Percentiles rank a stretch among this genome's conserved stretches.
These are phyloP conservation scores for Gadus macrocephalus DNA, from an alignment of 2,113 vertebrate genomes.

Conservation along the genomic window DNA sequence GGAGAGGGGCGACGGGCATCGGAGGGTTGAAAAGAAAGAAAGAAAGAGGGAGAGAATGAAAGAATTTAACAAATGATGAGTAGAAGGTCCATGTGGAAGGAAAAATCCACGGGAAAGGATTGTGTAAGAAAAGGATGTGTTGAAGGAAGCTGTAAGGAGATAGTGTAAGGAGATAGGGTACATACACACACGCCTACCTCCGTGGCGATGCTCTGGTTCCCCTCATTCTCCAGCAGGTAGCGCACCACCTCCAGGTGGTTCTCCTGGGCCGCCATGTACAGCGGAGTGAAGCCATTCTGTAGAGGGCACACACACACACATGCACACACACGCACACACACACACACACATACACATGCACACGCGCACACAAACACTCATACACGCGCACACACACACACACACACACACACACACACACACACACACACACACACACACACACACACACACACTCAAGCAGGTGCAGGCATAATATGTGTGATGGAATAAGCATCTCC, in stretches of 20 bases:
- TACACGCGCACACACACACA: neutral
- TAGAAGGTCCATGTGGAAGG: no score
- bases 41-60: constrained; percentile 1
- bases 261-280: constrained; percentile 98
- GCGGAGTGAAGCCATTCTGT: constrained; percentile 97
- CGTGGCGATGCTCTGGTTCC: constrained; percentile 97
- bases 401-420: neutral
- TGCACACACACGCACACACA: no score
- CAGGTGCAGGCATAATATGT: neutral
- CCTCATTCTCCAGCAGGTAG: constrained; percentile 92
- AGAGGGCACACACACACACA: constrained; percentile 4
- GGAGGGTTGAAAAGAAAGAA: neutral
- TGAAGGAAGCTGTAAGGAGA: no score
- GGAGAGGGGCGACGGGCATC: neutral
- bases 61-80: no score
- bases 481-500: no score
- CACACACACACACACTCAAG: neutral
- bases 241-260: constrained; percentile 95
- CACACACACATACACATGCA: neutral
- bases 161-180: no score
- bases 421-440: neutral
- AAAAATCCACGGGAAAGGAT: no score
- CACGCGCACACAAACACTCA: neutral
- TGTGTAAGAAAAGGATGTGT: no score
- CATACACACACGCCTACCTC: constrained; percentile 73